A percentile compares a stretch with the other conserved stretches of the same genome.
Conservation (phyloP, 2,888 invertebrate species). For the Drosophila siamana region DNA sequence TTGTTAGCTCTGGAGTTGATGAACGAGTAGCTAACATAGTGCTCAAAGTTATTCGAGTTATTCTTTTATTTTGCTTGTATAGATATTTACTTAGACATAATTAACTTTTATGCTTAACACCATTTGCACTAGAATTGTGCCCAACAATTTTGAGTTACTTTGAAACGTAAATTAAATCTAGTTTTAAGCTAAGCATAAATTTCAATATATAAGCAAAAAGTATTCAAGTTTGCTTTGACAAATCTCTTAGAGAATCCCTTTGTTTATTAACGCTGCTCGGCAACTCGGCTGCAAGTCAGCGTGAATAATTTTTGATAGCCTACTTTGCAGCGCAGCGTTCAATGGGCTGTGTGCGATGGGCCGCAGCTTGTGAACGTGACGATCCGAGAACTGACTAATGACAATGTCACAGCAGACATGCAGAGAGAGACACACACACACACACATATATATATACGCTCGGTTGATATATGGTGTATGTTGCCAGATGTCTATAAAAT, state of each 20-base stretch:
- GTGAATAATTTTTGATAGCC: constrained; percentile 48
- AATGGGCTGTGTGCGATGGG: constrained; percentile 8
- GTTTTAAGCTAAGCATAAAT: no score
- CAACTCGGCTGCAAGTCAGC: constrained; percentile 25
- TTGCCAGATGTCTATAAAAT: constrained; percentile 72
- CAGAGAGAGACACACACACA: constrained; percentile 6
- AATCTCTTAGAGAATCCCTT: no score
- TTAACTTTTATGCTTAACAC: no score
- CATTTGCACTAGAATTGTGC: no score
- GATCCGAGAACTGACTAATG: constrained; percentile 72
- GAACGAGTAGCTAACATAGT: no score
- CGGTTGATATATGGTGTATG: constrained; percentile 29
- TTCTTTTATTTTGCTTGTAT: no score
- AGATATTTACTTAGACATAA: no score
- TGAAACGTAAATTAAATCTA: no score
- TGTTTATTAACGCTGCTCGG: neutral
- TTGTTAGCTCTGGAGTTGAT: no score
- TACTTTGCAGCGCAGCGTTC: constrained; percentile 36
- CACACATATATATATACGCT: neutral
- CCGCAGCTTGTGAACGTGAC: constrained; percentile 50
- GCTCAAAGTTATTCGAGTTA: no score
- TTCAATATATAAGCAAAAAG: neutral
- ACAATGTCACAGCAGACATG: constrained; percentile 60
- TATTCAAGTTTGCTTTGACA: no score
- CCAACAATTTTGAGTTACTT: no score